These are phyloP conservation scores for Helogale parvula DNA, from an alignment of 2,113 vertebrate genomes.

Conservation along the genomic window DNA sequence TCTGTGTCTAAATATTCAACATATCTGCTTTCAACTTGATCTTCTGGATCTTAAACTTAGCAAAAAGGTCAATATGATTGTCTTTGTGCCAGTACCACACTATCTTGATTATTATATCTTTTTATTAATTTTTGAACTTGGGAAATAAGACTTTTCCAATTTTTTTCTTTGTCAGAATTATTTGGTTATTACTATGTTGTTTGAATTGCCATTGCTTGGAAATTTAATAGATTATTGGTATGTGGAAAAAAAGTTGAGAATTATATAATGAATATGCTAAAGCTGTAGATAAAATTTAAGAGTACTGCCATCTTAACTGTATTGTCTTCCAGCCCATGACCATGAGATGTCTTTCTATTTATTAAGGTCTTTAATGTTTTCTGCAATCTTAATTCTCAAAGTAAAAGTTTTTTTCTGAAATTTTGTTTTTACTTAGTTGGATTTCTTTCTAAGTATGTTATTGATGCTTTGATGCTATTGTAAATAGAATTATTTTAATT, in stretches of 20 bases:
- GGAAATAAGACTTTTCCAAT: background rate
- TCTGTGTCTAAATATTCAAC: background rate
- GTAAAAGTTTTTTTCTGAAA: background rate
- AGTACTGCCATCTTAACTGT: background rate
- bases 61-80: background rate
- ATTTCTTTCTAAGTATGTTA: background rate
- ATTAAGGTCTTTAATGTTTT: background rate
- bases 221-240: background rate
- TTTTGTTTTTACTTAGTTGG: background rate
- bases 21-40: background rate
- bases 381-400: background rate
- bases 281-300: background rate
- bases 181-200: background rate
- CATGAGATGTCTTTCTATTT: background rate
- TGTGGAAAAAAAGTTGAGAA: background rate
- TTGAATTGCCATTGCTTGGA: background rate
- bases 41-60: background rate
- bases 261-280: background rate
- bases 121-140: background rate
- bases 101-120: background rate
- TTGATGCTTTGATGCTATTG: background rate
- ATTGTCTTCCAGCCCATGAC: background rate
- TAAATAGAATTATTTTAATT: background rate
- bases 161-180: background rate
- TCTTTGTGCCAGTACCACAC: background rate